Percentiles rank a stretch among this genome's conserved stretches.
phyloP scores from a whole-genome alignment of 2,888 invertebrate genomes.

The Calameuta filiformis region DNA sequence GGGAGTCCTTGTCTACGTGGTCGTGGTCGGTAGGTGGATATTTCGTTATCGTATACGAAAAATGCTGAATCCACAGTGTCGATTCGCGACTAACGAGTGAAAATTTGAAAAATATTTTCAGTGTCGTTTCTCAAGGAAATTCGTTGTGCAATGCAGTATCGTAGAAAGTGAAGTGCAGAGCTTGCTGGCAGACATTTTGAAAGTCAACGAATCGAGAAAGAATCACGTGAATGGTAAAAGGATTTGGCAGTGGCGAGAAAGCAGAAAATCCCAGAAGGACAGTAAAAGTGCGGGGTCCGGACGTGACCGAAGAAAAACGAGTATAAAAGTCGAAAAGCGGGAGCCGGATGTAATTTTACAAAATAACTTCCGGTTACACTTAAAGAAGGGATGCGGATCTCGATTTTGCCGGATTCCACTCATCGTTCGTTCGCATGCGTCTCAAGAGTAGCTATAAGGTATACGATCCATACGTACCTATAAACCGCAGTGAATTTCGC shows the following conservation, averaged over 20 bases:
- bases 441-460: not conserved
- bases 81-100: not conserved
- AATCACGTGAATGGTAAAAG: not conserved
- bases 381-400: not conserved
- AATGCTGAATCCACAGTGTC: not conserved
- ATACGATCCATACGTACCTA: not conserved
- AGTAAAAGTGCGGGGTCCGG: not conserved
- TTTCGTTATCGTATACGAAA: not conserved
- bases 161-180: not conserved
- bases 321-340: constrained; percentile 5
- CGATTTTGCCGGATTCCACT: not conserved
- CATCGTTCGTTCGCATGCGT: not conserved
- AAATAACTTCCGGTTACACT: constrained; percentile 33
- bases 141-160: not conserved
- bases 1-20: not conserved
- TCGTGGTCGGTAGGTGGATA: not conserved
- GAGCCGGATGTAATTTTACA: constrained; percentile 33
- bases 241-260: not conserved
- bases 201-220: not conserved
- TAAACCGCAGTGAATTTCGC: not conserved
- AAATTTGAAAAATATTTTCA: not conserved
- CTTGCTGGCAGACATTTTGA: not conserved
- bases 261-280: not conserved
- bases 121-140: not conserved
- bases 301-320: constrained; percentile 14